phyloP scores from a whole-genome alignment of 2,888 invertebrate genomes.

The Trichogramma dendrolimi region DNA sequence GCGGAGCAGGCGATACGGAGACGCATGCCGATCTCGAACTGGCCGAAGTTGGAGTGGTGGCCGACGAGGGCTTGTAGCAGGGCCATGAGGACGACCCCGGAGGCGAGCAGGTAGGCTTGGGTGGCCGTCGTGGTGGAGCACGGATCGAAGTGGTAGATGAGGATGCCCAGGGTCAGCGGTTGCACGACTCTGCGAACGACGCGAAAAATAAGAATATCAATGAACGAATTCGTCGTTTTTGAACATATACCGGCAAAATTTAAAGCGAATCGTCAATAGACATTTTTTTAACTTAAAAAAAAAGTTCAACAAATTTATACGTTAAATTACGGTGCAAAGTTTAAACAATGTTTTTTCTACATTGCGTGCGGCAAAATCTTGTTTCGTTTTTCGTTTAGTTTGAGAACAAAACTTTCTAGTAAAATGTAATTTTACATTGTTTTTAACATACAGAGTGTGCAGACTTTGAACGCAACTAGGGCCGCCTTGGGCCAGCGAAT shows the following conservation, averaged over 20 bases:
- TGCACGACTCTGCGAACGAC: conserved; percentile 58
- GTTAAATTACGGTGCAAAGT: no score
- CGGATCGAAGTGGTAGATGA: conserved; percentile 63
- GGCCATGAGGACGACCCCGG: conserved; percentile 59
- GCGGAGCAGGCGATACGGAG: conserved; percentile 74
- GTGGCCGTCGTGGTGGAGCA: conserved; percentile 53
- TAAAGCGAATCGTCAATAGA: not conserved
- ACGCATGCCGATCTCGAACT: conserved; percentile 70
- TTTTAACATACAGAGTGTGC: no score
- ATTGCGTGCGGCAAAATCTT: no score
- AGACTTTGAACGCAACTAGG: no score
- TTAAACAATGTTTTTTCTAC: no score
- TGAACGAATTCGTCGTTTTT: not conserved
- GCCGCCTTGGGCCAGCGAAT: no score
- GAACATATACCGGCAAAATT: not conserved
- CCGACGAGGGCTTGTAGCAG: conserved; percentile 60
- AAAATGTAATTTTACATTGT: no score
- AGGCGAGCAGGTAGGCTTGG: conserved; percentile 66
- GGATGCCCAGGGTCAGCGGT: conserved; percentile 60
- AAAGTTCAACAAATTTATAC: no score
- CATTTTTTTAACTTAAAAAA: no score
- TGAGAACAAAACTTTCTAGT: no score
- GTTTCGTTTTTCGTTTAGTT: no score
- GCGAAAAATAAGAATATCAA: not conserved
- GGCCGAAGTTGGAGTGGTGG: conserved; percentile 61